Evolutionary conservation across 2,888 invertebrate species (phyloP), one percentile per base, ranked within the genome.

Genomic region (Chrysotoxum bicinctum): DNA sequence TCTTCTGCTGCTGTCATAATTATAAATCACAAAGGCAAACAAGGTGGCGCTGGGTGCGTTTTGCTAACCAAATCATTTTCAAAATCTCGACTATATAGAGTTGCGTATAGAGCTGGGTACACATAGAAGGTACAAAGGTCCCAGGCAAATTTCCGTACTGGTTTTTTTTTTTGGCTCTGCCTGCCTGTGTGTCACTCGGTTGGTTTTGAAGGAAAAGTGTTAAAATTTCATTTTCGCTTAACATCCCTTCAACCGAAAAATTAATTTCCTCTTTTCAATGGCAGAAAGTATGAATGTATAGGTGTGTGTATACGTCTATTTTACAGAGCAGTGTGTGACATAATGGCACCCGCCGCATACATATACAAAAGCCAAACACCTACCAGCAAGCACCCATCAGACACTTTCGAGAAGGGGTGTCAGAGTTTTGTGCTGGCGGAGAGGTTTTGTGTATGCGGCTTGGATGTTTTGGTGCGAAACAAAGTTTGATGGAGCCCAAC

Each of bases 391-490:
- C 21, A 50, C 50, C 50, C 40, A 60, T 12, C n/a, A 62, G 21
- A 26, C 26, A 43, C 64, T 19, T 64, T 45, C 1, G 21, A 7
- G n/a, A 30, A 23, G 14, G 26, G 30, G 62, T 45, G 62, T 26
- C 43, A 26, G 43, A 16, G n/a, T 50, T 26, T 12, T 45, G 8
- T 19, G 64, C n/a, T 30, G 62, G 19, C 6, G 82, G 79, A 62
- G 87, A 19, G 26, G 16, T 62, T 82, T 79, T 80, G 69, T 79
- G 54, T 87, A 30, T 19, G 45, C 12, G 56, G 54, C 62, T 48
- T 60, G 78, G 87, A 88, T 89, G 88, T 89, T 90, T 89, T 89
- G 89, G 88, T 89, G 88, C 50, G 83, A 84, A 79, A 80, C 84
- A 70, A 79, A 75, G 70, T 79, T 79, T 84, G 84, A 84, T 79